A percentile compares a stretch with the other conserved stretches of the same genome.
These are phyloP conservation scores for Hypena proboscidalis DNA, from an alignment of 2,888 invertebrate genomes.

Conservation along the genomic window DNA sequence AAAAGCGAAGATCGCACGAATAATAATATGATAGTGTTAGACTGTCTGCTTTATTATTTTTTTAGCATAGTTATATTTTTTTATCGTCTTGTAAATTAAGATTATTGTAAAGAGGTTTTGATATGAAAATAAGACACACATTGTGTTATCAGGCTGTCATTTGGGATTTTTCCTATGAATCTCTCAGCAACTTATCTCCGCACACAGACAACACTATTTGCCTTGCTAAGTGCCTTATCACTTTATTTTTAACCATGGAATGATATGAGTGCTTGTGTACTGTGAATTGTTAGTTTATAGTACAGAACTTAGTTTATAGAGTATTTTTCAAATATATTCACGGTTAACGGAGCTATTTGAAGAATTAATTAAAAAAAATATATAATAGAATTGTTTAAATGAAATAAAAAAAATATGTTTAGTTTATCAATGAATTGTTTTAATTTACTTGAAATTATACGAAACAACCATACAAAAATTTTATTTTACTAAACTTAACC, in stretches of 20 bases:
- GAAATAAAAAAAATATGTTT: too few species aligned
- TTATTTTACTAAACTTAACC: too few species aligned
- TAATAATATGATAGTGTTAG: too few species aligned
- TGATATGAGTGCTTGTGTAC: slow-evolving; percentile 22
- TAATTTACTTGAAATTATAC: too few species aligned
- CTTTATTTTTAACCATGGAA: slow-evolving; percentile 33
- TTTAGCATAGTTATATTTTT: too few species aligned
- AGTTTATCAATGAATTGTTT: too few species aligned
- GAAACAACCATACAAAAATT: too few species aligned
- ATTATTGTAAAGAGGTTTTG: background rate
- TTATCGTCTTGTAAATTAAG: too few species aligned
- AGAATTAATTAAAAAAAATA: too few species aligned
- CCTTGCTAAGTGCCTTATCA: slow-evolving; percentile 21
- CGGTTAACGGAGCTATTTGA: background rate
- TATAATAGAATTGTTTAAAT: too few species aligned
- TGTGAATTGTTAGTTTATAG: background rate
- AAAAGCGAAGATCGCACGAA: too few species aligned
- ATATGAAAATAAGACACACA: slow-evolving; percentile 7
- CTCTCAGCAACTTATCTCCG: slow-evolving; percentile 24
- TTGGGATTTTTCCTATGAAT: slow-evolving; percentile 27
- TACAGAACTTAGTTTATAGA: background rate
- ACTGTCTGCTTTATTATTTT: too few species aligned
- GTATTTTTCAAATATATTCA: background rate
- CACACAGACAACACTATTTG: slow-evolving; percentile 22
- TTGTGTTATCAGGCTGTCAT: background rate